Evolutionary conservation across 37 sponge, comb jelly and placozoan species (phyloP).

Genomic region (Crambe crambe): DNA sequence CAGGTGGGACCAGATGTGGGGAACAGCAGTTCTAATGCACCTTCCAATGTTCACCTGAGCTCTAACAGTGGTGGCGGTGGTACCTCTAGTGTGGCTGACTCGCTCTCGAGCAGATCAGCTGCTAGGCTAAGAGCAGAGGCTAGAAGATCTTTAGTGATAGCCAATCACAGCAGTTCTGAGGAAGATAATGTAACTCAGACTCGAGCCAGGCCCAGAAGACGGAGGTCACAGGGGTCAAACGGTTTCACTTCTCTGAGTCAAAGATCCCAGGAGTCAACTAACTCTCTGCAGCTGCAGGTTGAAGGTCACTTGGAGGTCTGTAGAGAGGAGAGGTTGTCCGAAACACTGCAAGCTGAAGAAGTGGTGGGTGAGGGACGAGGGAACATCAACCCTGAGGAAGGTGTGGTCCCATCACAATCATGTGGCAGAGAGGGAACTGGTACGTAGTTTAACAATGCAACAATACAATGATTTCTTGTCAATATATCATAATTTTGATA

Average conservation of each 20-base stretch:
- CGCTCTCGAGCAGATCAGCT: constrained; percentile 6
- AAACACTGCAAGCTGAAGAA: neutral
- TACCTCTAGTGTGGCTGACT: neutral
- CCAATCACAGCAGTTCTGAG: constrained; percentile 12
- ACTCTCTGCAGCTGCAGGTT: too few relatives aligned
- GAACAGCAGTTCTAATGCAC: neutral
- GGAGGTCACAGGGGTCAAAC: constrained; percentile 16
- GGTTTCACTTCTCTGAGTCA: neutral
- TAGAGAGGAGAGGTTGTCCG: neutral
- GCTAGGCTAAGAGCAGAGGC: constrained; percentile 16
- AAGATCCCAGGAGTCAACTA: neutral
- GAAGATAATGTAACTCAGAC: neutral
- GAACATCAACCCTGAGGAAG: too few relatives aligned
- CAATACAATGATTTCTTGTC: too few relatives aligned
- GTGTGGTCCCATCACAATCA: neutral
- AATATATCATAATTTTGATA: too few relatives aligned
- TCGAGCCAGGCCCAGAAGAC: neutral
- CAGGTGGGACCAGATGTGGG: neutral
- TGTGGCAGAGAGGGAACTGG: neutral
- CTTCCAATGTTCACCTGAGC: neutral
- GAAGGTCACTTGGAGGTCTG: neutral
- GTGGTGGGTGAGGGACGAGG: neutral
- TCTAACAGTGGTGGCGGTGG: neutral
- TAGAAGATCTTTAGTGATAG: neutral
- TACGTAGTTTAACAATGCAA: too few relatives aligned